A percentile compares a stretch with the other conserved stretches of the same genome.
These are phyloP conservation scores for Motacilla alba DNA, from an alignment of 2,113 vertebrate genomes.

Conservation along the genomic window DNA sequence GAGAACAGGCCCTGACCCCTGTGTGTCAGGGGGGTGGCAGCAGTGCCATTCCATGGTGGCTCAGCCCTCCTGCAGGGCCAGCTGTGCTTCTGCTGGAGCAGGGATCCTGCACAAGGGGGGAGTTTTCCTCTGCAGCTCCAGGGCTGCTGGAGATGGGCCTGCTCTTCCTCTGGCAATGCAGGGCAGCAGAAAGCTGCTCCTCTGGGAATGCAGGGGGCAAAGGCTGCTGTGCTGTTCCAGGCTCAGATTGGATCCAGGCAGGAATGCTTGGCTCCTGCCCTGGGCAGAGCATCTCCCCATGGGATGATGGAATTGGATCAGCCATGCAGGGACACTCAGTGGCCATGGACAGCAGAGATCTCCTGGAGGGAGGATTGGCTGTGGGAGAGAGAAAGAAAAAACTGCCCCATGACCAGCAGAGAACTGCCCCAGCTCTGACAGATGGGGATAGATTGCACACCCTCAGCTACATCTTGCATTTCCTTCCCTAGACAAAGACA, in stretches of 20 bases:
- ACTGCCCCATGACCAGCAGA: not conserved
- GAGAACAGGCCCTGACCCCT: too few relatives aligned
- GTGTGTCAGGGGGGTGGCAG: too few relatives aligned
- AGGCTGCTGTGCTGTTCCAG: too few relatives aligned
- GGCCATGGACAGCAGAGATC: not conserved
- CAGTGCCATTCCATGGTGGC: too few relatives aligned
- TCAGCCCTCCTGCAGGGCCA: too few relatives aligned
- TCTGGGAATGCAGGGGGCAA: too few relatives aligned
- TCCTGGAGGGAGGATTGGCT: not conserved
- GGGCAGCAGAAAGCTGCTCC: too few relatives aligned
- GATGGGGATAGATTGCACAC: rapidly evolving
- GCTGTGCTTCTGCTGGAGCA: too few relatives aligned
- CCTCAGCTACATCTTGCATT: not conserved
- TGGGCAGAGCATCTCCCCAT: not conserved
- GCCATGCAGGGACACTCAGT: not conserved
- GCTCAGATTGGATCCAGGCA: not conserved
- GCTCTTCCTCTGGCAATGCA: too few relatives aligned
- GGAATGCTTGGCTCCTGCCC: not conserved
- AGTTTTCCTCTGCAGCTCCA: too few relatives aligned
- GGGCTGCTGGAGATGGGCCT: too few relatives aligned
- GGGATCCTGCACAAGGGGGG: too few relatives aligned
- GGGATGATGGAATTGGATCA: not conserved
- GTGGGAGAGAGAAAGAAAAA: not conserved
- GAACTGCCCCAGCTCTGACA: not conserved
- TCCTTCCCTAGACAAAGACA: not conserved